Evolutionary conservation across 2,113 vertebrate species (phyloP).

Genomic region (Cercopithecus mona): DNA sequence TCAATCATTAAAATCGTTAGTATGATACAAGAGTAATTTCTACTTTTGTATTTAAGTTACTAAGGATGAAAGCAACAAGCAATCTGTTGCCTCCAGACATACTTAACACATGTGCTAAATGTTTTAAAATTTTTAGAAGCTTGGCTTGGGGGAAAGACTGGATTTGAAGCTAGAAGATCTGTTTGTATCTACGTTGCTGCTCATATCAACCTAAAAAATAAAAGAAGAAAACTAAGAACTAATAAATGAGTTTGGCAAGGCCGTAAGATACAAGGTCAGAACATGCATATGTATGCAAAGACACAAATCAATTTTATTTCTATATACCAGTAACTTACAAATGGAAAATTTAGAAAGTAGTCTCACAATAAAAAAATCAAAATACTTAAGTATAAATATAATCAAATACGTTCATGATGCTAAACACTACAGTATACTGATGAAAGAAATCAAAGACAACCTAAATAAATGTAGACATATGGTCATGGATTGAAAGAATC

Average conservation of each 20-base stretch:
- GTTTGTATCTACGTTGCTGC: neutral
- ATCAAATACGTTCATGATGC: neutral
- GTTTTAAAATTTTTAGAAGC: slow-evolving; percentile 20
- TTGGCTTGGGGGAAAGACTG: neutral
- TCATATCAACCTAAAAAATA: slow-evolving; percentile 10
- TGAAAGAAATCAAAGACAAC: neutral
- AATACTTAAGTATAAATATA: neutral
- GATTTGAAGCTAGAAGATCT: slow-evolving; percentile 6
- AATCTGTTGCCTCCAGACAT: neutral
- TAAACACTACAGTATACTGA: neutral
- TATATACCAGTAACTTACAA: neutral
- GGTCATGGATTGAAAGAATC: neutral
- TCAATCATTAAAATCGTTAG: slow-evolving; percentile 42
- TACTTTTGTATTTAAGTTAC: slow-evolving; percentile 28
- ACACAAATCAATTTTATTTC: neutral
- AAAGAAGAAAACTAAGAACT: neutral
- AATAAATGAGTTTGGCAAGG: neutral
- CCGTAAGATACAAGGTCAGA: neutral
- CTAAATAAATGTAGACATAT: slow-evolving; percentile 3
- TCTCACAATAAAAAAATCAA: neutral
- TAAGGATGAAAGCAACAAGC: slow-evolving; percentile 17
- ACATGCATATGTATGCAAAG: neutral
- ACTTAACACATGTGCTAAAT: neutral
- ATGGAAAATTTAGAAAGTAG: neutral
- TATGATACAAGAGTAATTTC: slow-evolving; percentile 31